These are phyloP conservation scores for Phalacrocorax brasilianus DNA, from an alignment of 2,113 vertebrate genomes.

Conservation along the genomic window DNA sequence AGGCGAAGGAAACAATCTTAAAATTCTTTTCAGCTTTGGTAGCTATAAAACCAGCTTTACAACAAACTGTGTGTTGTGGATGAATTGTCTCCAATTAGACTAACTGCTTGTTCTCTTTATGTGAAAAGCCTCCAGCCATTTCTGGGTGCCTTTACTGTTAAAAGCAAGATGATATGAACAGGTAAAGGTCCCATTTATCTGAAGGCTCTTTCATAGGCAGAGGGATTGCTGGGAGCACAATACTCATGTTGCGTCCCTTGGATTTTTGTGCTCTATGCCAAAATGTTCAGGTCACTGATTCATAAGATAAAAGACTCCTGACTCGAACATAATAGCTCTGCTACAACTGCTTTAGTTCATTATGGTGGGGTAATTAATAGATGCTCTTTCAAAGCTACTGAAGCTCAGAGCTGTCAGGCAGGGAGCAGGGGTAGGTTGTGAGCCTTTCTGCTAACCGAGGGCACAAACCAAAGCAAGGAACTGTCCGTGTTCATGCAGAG, in stretches of 20 bases:
- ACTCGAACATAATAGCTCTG: neutral
- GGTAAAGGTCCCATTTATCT: neutral
- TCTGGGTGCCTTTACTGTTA: neutral
- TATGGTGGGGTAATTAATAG: slow-evolving; percentile 18
- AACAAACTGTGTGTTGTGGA: neutral
- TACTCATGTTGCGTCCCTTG: neutral
- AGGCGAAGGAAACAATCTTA: neutral
- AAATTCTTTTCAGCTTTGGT: neutral
- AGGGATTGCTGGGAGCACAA: neutral
- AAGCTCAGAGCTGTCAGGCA: neutral
- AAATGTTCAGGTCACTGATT: slow-evolving; percentile 11
- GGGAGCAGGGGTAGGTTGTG: neutral
- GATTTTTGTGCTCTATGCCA: neutral
- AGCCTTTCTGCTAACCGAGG: neutral
- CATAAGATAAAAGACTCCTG: neutral
- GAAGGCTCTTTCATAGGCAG: neutral
- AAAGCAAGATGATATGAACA: neutral
- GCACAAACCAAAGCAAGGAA: neutral
- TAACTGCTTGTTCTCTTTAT: neutral
- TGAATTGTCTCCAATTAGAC: slow-evolving; percentile 39
- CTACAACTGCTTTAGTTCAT: neutral
- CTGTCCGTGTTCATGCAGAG: fast-evolving
- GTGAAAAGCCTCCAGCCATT: neutral
- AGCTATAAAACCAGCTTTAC: neutral
- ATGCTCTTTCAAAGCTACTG: neutral